Conservation (phyloP, 2,113 vertebrate genomes). For the Uropsilus gracilis region DNA sequence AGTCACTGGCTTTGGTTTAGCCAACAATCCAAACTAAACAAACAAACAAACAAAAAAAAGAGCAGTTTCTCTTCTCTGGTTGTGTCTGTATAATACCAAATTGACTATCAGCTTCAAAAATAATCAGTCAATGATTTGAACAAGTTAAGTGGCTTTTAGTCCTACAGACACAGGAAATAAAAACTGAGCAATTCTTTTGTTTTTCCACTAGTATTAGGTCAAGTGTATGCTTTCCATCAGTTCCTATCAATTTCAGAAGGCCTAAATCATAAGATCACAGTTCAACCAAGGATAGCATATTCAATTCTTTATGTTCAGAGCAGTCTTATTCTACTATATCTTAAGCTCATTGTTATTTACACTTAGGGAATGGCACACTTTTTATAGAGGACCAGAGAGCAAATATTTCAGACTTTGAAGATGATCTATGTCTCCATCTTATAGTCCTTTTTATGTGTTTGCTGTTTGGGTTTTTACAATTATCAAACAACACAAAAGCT, state of each 20-base stretch:
- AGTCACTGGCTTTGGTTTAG: conserved; percentile 39
- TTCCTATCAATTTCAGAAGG: background rate
- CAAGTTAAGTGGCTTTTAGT: conserved; percentile 4
- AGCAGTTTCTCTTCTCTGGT: conserved; percentile 46
- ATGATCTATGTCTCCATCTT: background rate
- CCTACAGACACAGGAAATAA: background rate
- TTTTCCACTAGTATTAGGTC: background rate
- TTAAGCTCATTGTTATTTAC: background rate
- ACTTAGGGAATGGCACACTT: background rate
- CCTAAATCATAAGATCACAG: background rate
- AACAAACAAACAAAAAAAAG: conserved; percentile 31
- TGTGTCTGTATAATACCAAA: conserved; percentile 50
- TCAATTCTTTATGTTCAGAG: background rate
- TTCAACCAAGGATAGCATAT: background rate
- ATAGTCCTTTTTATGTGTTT: background rate
- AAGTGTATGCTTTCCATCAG: background rate
- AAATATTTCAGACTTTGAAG: background rate
- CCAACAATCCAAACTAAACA: conserved; percentile 61
- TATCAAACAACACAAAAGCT: background rate
- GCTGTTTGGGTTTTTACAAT: background rate
- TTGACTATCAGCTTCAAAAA: conserved; percentile 55
- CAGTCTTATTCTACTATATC: background rate
- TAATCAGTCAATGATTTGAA: conserved; percentile 50
- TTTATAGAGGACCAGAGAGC: background rate
- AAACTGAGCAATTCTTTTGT: conserved; percentile 24